These are phyloP conservation scores for Dicrostonyx torquatus DNA, from an alignment of 2,797 vertebrate species.

Conservation along the genomic window DNA sequence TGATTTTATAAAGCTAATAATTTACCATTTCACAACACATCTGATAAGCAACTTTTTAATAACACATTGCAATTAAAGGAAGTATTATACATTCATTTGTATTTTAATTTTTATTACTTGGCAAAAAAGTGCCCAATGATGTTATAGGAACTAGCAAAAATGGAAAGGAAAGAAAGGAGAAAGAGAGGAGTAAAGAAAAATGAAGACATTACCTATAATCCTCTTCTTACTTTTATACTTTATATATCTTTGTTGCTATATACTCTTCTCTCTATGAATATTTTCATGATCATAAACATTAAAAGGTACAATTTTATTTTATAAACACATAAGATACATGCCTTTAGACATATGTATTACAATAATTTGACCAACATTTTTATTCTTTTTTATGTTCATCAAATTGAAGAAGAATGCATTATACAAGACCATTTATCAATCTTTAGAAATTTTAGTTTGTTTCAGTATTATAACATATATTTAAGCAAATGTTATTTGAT, in stretches of 20 bases:
- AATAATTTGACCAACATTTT: neutral
- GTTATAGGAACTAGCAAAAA: neutral
- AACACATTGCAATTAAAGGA: neutral
- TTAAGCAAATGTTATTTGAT: neutral
- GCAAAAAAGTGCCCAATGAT: neutral
- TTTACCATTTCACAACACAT: neutral
- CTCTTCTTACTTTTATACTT: neutral
- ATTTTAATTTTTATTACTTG: conserved; percentile 42
- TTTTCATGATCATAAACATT: neutral
- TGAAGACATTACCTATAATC: neutral
- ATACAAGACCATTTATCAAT: neutral
- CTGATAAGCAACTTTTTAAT: neutral
- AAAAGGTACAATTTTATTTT: conserved; percentile 6
- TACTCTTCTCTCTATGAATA: neutral
- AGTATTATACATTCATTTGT: neutral
- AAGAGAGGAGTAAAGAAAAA: neutral
- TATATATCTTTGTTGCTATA: neutral
- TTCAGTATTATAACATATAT: neutral
- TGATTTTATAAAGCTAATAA: conserved; percentile 1
- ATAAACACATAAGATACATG: neutral
- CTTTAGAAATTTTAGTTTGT: neutral
- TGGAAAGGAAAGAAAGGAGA: neutral
- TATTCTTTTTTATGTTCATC: neutral
- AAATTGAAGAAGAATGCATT: neutral
- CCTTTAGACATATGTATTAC: neutral